phyloP scores from a whole-genome alignment of 2,797 vertebrate species.

The Sternarchorhynchus goeldii region DNA sequence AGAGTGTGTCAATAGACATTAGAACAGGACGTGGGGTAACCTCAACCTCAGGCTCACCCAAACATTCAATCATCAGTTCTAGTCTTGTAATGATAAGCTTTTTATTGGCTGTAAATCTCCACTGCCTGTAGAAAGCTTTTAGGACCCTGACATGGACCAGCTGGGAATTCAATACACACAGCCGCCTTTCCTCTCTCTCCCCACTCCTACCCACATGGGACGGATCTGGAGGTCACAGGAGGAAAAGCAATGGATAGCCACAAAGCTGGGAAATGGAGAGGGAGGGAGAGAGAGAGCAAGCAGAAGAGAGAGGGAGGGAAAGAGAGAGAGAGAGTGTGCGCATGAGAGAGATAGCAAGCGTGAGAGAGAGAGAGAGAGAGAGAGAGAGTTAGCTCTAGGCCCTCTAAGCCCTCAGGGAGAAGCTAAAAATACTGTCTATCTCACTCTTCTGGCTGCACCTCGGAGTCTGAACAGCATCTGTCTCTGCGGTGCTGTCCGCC shows the following conservation, averaged over 20 bases:
- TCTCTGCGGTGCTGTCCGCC: slow-evolving; percentile 10
- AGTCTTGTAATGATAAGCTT: slow-evolving; percentile 51
- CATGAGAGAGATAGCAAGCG: not conserved
- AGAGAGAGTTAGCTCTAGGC: slow-evolving; percentile 49
- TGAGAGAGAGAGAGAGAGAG: slow-evolving; percentile 30
- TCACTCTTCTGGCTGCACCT: slow-evolving; percentile 50
- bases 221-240: slow-evolving; percentile 50
- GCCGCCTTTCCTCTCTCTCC: slow-evolving; percentile 23
- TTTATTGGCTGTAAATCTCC: slow-evolving; percentile 53
- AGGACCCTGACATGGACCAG: slow-evolving; percentile 43
- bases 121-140: slow-evolving; percentile 45
- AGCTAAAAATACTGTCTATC: slow-evolving; percentile 61
- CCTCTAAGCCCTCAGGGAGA: slow-evolving; percentile 45
- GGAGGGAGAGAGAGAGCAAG: slow-evolving; percentile 36
- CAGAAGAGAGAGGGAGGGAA: slow-evolving; percentile 12
- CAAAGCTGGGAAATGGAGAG: slow-evolving; percentile 45
- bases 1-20: slow-evolving; percentile 30
- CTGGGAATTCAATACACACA: slow-evolving; percentile 48
- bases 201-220: slow-evolving; percentile 40
- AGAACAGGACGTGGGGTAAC: slow-evolving; percentile 21
- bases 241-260: slow-evolving; percentile 50
- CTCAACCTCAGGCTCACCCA: slow-evolving; percentile 41
- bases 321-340: not conserved
- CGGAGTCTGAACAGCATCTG: slow-evolving; percentile 50
- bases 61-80: slow-evolving; percentile 49